Evolutionary conservation across 1,140 invertebrate species (phyloP).

Genomic region (Drosophila nikananu): DNA sequence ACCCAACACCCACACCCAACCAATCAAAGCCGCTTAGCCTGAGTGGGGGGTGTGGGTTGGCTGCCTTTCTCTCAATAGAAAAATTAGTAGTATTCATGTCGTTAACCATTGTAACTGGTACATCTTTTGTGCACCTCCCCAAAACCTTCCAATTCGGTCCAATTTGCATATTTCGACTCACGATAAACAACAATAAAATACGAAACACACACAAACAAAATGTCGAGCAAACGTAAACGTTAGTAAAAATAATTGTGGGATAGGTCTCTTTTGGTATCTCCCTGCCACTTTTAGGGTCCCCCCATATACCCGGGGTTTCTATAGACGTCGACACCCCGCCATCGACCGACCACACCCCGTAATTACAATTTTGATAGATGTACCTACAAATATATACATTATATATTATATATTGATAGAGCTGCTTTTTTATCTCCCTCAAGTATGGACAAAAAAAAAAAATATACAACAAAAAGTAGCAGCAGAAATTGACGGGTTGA

Average conservation of each 20-base stretch:
- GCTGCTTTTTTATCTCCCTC: conserved; percentile 4
- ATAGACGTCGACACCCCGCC: conserved; percentile 13
- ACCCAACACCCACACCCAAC: not conserved
- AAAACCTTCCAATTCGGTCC: conserved; percentile 2
- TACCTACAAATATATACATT: not conserved
- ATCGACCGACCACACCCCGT: conserved; percentile 10
- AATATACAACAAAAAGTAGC: not conserved
- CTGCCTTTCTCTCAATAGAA: conserved; percentile 49
- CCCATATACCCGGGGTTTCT: not conserved
- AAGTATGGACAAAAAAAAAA: conserved; percentile 10
- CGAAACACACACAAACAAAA: conserved; percentile 26
- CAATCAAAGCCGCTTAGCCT: conserved; percentile 19
- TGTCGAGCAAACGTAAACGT: conserved; percentile 6
- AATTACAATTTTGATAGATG: conserved; percentile 43
- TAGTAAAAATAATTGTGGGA: conserved; percentile 14
- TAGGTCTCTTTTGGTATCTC: conserved; percentile 4
- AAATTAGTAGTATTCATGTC: conserved; percentile 80
- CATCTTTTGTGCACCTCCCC: conserved; percentile 36
- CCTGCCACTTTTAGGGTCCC: not conserved
- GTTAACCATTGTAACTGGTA: conserved; percentile 82
- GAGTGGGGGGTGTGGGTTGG: conserved; percentile 26
- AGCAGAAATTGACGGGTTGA: conserved; percentile 3
- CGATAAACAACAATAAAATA: conserved; percentile 48
- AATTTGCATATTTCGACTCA: conserved; percentile 54
- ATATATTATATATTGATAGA: conserved; percentile 11